These are phyloP conservation scores for Athrips mouffetella DNA, from an alignment of 2,888 invertebrate species.

Conservation along the genomic window DNA sequence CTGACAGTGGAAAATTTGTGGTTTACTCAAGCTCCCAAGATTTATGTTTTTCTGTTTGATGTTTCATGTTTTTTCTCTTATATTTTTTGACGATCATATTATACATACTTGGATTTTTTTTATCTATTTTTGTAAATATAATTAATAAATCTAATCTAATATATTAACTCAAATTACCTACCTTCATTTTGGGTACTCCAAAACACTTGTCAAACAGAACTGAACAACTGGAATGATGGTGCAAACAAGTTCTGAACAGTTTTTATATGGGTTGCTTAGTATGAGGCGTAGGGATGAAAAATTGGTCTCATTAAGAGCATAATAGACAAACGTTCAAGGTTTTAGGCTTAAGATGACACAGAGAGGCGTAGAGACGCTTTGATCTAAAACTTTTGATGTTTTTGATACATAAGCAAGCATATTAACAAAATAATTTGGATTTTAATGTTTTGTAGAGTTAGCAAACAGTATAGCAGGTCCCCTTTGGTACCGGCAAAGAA, in stretches of 20 bases:
- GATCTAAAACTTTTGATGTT: too few relatives aligned
- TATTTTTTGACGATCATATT: too few relatives aligned
- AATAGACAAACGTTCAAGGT: slow-evolving; percentile 65
- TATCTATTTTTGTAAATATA: neutral
- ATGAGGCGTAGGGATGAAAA: slow-evolving; percentile 56
- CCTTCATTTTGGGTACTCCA: slow-evolving; percentile 38
- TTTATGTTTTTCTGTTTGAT: too few relatives aligned
- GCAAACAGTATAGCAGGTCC: too few relatives aligned
- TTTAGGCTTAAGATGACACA: slow-evolving; percentile 33
- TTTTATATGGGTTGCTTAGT: slow-evolving; percentile 54
- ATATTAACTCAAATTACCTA: slow-evolving; percentile 20
- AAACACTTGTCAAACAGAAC: slow-evolving; percentile 4
- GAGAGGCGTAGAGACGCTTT: slow-evolving; percentile 34
- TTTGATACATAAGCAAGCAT: too few relatives aligned
- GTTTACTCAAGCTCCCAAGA: too few relatives aligned
- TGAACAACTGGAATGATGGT: slow-evolving; percentile 33
- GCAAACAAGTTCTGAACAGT: slow-evolving; percentile 30
- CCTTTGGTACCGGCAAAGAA: too few relatives aligned
- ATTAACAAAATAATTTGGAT: too few relatives aligned
- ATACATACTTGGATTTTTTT: neutral
- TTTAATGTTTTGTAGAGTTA: too few relatives aligned
- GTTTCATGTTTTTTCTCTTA: too few relatives aligned
- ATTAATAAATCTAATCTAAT: neutral
- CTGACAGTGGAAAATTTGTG: too few relatives aligned
- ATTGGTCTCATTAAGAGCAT: slow-evolving; percentile 56